These are phyloP conservation scores for Bombus sibiricus DNA, from an alignment of 1,140 invertebrate species.

Conservation along the genomic window DNA sequence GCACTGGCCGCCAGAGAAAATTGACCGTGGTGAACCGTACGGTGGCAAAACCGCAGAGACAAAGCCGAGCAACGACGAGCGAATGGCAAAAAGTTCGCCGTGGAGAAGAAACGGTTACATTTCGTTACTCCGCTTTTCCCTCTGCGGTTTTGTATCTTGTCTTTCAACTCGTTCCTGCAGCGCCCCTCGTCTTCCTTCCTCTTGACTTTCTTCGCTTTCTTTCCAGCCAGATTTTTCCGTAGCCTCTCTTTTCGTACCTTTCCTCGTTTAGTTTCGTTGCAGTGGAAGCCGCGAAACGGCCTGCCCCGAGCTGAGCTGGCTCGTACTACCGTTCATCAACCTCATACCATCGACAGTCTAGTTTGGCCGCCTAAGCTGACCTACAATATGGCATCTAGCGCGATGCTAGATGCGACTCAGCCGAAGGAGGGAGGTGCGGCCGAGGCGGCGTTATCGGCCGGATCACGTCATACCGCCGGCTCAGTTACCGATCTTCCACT, in stretches of 20 bases:
- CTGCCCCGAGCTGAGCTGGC: no score
- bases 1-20: neutral
- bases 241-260: neutral
- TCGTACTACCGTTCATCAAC: constrained; percentile 53
- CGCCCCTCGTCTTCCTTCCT: constrained; percentile 10
- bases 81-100: neutral
- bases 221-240: neutral
- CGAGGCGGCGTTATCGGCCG: neutral
- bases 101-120: constrained; percentile 11
- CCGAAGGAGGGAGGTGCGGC: no score
- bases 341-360: constrained; percentile 25
- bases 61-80: neutral
- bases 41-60: neutral
- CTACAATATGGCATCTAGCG: constrained; percentile 55
- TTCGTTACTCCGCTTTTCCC: constrained; percentile 51
- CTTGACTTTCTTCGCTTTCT: constrained; percentile 17
- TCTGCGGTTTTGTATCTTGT: constrained; percentile 36
- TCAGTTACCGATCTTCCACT: neutral
- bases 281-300: neutral
- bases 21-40: neutral
- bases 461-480: neutral
- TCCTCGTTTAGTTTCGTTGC: neutral
- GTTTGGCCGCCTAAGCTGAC: constrained; percentile 50
- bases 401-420: constrained; percentile 28
- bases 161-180: constrained; percentile 1